Conservation (phyloP, 2,888 invertebrate genomes). For the Cyrtodaria siliqua region DNA sequence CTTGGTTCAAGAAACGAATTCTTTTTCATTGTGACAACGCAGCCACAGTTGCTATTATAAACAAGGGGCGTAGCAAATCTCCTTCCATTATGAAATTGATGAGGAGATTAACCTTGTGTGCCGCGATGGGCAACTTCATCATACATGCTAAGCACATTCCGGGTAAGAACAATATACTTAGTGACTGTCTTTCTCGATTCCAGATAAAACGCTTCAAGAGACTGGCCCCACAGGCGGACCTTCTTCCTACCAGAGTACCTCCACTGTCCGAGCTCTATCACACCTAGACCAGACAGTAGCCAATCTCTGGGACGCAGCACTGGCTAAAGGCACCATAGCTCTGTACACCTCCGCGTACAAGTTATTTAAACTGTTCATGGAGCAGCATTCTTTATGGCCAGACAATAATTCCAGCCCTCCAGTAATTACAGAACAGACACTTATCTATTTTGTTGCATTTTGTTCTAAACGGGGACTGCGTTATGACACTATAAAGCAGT, state of each 20-base stretch:
- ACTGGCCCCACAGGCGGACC: slow-evolving; percentile 27
- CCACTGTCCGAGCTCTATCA: too few species aligned
- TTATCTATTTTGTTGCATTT: not conserved
- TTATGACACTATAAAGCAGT: slow-evolving; percentile 2
- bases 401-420: not conserved
- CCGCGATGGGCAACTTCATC: not conserved
- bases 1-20: slow-evolving; percentile 30
- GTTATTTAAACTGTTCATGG: not conserved
- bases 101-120: slow-evolving; percentile 14
- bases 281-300: not conserved
- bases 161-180: slow-evolving; percentile 19
- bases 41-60: slow-evolving; percentile 28
- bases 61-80: slow-evolving; percentile 28
- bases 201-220: slow-evolving; percentile 31
- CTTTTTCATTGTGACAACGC: slow-evolving; percentile 38
- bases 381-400: slow-evolving; percentile 4
- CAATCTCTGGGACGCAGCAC: not conserved
- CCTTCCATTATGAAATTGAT: slow-evolving; percentile 35
- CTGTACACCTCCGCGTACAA: too few species aligned
- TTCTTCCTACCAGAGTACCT: not conserved
- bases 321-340: not conserved
- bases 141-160: slow-evolving; percentile 22
- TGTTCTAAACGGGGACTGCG: not conserved
- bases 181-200: slow-evolving; percentile 48
- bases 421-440: not conserved